phyloP scores from a whole-genome alignment of 2,113 vertebrate genomes.

The Alexandromys fortis region DNA sequence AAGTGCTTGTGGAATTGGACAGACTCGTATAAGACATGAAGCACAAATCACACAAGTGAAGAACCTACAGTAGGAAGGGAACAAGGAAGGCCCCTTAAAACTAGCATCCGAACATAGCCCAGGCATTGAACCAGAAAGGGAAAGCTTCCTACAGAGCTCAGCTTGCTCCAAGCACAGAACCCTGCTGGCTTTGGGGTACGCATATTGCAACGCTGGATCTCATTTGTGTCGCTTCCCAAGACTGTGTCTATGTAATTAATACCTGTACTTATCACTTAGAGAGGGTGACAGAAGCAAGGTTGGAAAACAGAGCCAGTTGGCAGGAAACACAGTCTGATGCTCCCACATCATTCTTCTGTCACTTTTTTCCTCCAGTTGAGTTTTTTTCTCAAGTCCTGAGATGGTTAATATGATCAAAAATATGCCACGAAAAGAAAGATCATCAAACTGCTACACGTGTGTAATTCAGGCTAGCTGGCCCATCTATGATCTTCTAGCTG shows the following conservation, averaged over 20 bases:
- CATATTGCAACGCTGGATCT: fast-evolving
- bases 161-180: not conserved
- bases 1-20: not conserved
- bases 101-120: not conserved
- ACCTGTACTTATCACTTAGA: not conserved
- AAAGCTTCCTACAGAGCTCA: not conserved
- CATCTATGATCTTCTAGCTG: not conserved
- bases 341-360: too few species aligned
- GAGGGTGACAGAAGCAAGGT: not conserved
- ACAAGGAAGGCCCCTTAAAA: not conserved
- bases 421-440: not conserved
- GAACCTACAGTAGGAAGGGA: not conserved
- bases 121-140: not conserved
- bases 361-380: not conserved
- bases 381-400: not conserved
- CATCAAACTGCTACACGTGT: not conserved
- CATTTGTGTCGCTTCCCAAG: not conserved
- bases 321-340: not conserved
- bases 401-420: not conserved
- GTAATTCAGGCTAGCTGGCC: not conserved
- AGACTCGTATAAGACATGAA: not conserved
- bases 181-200: not conserved
- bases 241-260: not conserved
- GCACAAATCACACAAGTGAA: not conserved
- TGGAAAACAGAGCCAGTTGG: not conserved